Conservation (phyloP, 2,888 invertebrate species). For the Megalurothrips usitatus region DNA sequence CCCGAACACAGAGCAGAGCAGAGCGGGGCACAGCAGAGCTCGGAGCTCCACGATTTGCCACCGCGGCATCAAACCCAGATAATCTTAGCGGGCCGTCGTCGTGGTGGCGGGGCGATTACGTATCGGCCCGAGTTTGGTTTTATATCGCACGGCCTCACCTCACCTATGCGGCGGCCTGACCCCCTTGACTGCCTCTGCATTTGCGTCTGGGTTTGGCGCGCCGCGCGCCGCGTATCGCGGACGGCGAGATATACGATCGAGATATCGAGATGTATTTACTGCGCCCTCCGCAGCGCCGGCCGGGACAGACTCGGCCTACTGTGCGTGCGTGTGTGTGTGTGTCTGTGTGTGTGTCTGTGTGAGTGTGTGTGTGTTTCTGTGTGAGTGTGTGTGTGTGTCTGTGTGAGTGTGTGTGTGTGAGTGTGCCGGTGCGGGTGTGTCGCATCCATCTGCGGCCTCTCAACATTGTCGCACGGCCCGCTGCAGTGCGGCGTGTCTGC, state of each 20-base stretch:
- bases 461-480: no score
- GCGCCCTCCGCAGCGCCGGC: background rate
- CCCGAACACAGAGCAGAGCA: no score
- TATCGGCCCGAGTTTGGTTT: background rate
- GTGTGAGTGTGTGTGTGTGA: background rate
- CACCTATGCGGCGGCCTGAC: no score
- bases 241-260: slow-evolving; percentile 18
- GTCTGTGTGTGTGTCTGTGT: background rate
- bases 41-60: no score
- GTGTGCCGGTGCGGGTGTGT: no score
- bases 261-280: slow-evolving; percentile 10
- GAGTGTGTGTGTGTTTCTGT: background rate
- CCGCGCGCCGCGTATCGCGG: background rate
- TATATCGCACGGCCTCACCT: slow-evolving; percentile 6
- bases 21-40: no score
- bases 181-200: no score
- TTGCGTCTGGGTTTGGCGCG: no score
- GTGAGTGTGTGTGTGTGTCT: background rate
- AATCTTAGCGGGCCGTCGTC: background rate
- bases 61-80: background rate
- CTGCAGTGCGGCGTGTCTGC: no score
- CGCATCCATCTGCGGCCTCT: no score
- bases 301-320: background rate
- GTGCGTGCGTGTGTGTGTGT: background rate
- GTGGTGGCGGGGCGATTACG: background rate